Percentiles rank a stretch among this genome's conserved stretches.
phyloP scores from a whole-genome alignment of 1,140 invertebrate genomes.

The Rhagoletis zephyria region DNA sequence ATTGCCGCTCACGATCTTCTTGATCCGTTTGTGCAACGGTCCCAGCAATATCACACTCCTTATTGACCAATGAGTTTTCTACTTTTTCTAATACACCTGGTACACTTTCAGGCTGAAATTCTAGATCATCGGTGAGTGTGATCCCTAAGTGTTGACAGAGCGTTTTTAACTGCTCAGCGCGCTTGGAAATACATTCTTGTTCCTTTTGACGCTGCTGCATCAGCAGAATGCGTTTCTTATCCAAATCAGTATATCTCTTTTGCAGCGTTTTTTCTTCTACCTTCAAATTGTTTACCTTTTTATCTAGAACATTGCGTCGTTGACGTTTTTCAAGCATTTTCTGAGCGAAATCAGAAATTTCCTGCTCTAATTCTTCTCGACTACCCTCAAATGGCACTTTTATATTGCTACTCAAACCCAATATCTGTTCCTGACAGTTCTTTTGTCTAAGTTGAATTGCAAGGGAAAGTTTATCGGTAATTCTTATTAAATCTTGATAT shows the following conservation, averaged over 20 bases:
- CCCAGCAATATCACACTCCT: slow-evolving; percentile 65
- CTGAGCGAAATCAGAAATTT: slow-evolving; percentile 74
- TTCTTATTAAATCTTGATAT: neutral
- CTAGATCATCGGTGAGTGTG: slow-evolving; percentile 55
- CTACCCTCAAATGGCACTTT: slow-evolving; percentile 64
- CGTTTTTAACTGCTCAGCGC: slow-evolving; percentile 63
- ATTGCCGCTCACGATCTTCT: slow-evolving; percentile 73
- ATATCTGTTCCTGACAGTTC: slow-evolving; percentile 69
- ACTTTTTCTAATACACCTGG: slow-evolving; percentile 62
- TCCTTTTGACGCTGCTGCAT: slow-evolving; percentile 64
- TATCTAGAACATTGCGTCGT: slow-evolving; percentile 72
- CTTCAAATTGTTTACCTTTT: slow-evolving; percentile 70
- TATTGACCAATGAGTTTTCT: slow-evolving; percentile 60
- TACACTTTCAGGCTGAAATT: slow-evolving; percentile 55
- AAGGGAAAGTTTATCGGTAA: neutral
- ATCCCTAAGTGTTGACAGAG: slow-evolving; percentile 64
- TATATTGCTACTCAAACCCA: slow-evolving; percentile 62
- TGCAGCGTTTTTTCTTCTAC: slow-evolving; percentile 75
- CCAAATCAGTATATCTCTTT: slow-evolving; percentile 66
- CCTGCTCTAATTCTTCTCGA: slow-evolving; percentile 75
- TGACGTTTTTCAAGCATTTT: slow-evolving; percentile 72
- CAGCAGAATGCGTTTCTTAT: slow-evolving; percentile 62
- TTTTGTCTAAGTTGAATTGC: slow-evolving; percentile 61
- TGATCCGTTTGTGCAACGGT: slow-evolving; percentile 62
- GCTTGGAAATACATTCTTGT: slow-evolving; percentile 62